These are phyloP conservation scores for Pseudachorutes palmiensis DNA, from an alignment of 1,140 invertebrate species.

Conservation along the genomic window DNA sequence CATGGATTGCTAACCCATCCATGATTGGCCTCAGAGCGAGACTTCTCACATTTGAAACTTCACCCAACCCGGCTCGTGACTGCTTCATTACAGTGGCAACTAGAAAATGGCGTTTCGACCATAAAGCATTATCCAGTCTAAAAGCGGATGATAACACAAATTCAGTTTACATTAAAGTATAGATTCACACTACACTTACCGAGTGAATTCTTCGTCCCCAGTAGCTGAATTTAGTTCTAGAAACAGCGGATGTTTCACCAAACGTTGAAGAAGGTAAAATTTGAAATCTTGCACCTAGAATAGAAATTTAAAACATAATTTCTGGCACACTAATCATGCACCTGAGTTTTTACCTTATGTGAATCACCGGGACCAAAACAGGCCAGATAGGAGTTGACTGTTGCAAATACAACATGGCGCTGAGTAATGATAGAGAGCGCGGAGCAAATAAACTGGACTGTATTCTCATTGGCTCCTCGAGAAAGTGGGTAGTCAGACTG, in stretches of 20 bases:
- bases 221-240: constrained; percentile 30
- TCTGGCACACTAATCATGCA: neutral
- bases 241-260: constrained; percentile 35
- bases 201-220: constrained; percentile 33
- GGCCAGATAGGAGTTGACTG: constrained; percentile 34
- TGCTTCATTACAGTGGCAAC: constrained; percentile 38
- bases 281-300: constrained; percentile 35
- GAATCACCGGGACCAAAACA: constrained; percentile 38
- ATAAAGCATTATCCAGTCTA: constrained; percentile 30
- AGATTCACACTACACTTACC: constrained; percentile 12
- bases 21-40: constrained; percentile 34
- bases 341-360: constrained; percentile 26
- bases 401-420: constrained; percentile 33
- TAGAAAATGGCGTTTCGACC: constrained; percentile 33
- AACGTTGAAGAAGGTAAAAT: constrained; percentile 27
- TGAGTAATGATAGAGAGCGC: constrained; percentile 29
- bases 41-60: constrained; percentile 35
- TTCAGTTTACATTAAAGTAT: neutral
- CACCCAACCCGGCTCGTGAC: constrained; percentile 32
- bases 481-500: constrained; percentile 32
- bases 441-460: constrained; percentile 24
- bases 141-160: constrained; percentile 5
- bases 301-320: too few relatives aligned
- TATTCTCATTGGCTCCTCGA: constrained; percentile 30
- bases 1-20: constrained; percentile 29